phyloP scores from a whole-genome alignment of 2,113 vertebrate species.

The Sitta europaea region DNA sequence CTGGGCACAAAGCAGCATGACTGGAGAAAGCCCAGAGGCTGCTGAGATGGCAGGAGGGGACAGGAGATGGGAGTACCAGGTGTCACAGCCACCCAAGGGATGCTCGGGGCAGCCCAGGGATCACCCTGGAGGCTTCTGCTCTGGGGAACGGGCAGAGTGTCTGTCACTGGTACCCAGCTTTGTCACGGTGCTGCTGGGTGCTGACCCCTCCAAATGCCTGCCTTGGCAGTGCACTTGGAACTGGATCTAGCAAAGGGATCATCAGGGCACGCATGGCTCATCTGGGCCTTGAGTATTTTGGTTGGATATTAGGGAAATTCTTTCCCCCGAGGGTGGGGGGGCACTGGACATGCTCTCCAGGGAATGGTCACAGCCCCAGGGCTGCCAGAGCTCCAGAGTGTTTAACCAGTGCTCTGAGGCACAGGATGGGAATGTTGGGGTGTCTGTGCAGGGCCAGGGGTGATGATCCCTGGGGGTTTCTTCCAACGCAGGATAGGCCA shows the following conservation, averaged over 20 bases:
- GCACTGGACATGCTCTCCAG: not conserved
- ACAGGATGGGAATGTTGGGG: not conserved
- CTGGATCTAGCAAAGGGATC: not conserved
- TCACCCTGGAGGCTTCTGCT: not conserved
- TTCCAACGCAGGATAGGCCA: not conserved
- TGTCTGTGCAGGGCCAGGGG: not conserved
- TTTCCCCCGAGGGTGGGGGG: not conserved
- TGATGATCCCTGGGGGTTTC: not conserved
- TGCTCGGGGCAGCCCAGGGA: not conserved
- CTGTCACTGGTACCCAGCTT: not conserved
- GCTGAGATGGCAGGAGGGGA: not conserved
- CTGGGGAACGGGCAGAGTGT: not conserved
- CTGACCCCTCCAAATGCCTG: not conserved
- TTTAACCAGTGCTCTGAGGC: not conserved
- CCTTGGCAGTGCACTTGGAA: accelerated
- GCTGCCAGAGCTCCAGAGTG: not conserved
- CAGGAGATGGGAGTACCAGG: not conserved
- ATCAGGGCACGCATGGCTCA: not conserved
- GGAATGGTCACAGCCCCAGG: accelerated
- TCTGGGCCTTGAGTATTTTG: not conserved
- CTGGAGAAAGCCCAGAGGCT: not conserved
- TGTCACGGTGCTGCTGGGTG: not conserved
- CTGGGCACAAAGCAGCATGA: not conserved
- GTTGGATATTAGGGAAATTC: not conserved
- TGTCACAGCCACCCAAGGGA: not conserved